A percentile compares a stretch with the other conserved stretches of the same genome.
Evolutionary conservation across 2,888 invertebrate species (phyloP).

Genomic region (Tineola bisselliella): DNA sequence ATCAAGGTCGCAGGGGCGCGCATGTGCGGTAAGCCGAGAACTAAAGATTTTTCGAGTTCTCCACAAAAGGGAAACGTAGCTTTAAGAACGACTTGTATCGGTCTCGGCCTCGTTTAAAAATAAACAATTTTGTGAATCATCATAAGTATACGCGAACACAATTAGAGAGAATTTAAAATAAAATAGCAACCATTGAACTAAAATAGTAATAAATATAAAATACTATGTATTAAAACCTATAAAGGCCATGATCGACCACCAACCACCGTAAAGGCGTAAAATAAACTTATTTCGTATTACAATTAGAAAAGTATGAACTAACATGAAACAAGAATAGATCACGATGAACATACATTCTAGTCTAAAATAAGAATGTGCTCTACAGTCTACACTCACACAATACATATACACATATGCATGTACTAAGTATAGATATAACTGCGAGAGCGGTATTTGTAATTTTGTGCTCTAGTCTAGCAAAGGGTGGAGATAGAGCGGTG

Average conservation of each 20-base stretch:
- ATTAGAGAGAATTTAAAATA: not conserved
- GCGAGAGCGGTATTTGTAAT: slow-evolving; percentile 4
- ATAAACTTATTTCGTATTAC: not conserved
- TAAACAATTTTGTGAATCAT: not conserved
- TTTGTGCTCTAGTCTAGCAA: slow-evolving; percentile 8
- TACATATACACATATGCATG: not conserved
- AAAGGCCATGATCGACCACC: no score
- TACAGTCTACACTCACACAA: not conserved
- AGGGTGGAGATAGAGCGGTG: slow-evolving; percentile 12
- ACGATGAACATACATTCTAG: not conserved
- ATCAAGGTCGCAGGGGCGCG: slow-evolving; percentile 51
- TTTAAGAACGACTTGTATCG: not conserved
- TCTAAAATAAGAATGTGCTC: not conserved
- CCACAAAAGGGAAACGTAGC: slow-evolving; percentile 9
- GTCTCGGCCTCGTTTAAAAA: slow-evolving; percentile 4
- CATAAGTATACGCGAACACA: no score
- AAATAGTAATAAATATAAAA: not conserved
- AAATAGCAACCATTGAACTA: not conserved
- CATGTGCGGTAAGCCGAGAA: slow-evolving; percentile 36
- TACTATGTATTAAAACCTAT: no score
- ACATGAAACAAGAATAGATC: not conserved
- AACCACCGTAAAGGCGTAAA: no score
- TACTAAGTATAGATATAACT: not conserved
- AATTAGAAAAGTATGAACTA: not conserved
- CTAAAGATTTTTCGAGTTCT: slow-evolving; percentile 10